Base-by-base conservation (phyloP, 2,797 vertebrate genomes). In the Rhinophrynus dorsalis region DNA sequence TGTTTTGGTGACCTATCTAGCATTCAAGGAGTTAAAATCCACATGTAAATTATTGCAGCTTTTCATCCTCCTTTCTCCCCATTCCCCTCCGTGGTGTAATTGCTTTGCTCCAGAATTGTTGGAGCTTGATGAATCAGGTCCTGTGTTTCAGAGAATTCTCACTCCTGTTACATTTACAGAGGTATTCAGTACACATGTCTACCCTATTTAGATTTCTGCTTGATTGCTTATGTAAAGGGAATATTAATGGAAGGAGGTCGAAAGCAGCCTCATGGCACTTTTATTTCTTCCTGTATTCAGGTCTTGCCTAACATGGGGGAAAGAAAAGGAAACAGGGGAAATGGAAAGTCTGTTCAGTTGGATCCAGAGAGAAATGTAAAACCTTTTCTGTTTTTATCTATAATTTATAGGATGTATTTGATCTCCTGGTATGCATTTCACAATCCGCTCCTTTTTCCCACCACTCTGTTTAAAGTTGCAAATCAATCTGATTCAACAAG, bases 341-440 rank as follows among this genome's bases (percentile, higher is more conserved):
- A 63, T 24, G 17, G 45, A 56, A 63, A 9, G 7, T 45, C 45
- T 17, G 55, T 55, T 15, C 38, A 48, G 11, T 18, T 26, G 37
- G 18, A 27, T 62, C 38, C 42, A 63, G 13, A 40, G 42, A 48
- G 38, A 55, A 57, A 71, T 70, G 29, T 48, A 35, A 71, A 70
- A 52, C 15, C 32, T 27, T 32, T 54, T 37, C 58, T 35, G 48
- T 24, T 52, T 51, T 69, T 57, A 67, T 67, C 38, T 67, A 67
- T 57, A 67, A 67, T 67, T 57, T 58, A 67, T 17, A 67, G 21
- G 10, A n/a, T 17, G 47, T 38, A 48, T 67, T 67, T 67, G 54
- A 58, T 48, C 42, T 58, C 54, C 13, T 48, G 47, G 33, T 30
- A 42, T 65, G 15, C 23, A 58, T 58, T 58, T 67, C 6, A 37